These are phyloP conservation scores for Diarsia brunnea DNA, from an alignment of 2,888 invertebrate species.

Conservation along the genomic window DNA sequence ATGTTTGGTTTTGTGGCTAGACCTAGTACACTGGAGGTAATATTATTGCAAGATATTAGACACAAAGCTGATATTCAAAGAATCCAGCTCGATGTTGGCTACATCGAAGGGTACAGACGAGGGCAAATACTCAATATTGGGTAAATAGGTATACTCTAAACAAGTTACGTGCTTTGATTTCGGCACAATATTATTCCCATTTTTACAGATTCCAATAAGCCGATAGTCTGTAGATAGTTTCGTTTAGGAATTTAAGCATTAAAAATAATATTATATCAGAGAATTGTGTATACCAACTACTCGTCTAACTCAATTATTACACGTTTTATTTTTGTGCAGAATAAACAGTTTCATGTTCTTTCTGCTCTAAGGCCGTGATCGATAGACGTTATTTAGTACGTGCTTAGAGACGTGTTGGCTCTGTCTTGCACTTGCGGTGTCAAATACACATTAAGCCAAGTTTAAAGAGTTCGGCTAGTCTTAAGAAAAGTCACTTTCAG, in stretches of 20 bases:
- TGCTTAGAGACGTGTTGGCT: neutral
- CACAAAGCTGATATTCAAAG: slow-evolving; percentile 32
- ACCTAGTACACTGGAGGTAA: slow-evolving; percentile 1
- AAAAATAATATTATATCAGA: neutral
- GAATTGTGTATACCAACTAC: neutral
- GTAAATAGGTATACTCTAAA: slow-evolving; percentile 44
- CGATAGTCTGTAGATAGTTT: neutral
- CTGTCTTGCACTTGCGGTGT: neutral
- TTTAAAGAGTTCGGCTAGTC: neutral
- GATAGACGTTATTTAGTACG: neutral
- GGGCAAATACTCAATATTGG: slow-evolving; percentile 30
- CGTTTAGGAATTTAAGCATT: neutral
- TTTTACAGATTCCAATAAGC: slow-evolving; percentile 25
- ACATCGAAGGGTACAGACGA: slow-evolving; percentile 41
- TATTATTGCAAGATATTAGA: slow-evolving; percentile 29
- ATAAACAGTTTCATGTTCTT: neutral
- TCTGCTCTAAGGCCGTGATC: neutral
- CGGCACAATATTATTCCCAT: slow-evolving; percentile 27
- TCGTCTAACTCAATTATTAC: neutral
- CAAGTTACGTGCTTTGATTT: slow-evolving; percentile 52
- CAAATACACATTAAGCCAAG: neutral
- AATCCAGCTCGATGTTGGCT: slow-evolving; percentile 8
- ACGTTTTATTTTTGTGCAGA: neutral
- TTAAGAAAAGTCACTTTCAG: neutral
- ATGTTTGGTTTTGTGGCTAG: slow-evolving; percentile 6